Conservation (phyloP, 2,888 invertebrate genomes). For the Mamestra brassicae region DNA sequence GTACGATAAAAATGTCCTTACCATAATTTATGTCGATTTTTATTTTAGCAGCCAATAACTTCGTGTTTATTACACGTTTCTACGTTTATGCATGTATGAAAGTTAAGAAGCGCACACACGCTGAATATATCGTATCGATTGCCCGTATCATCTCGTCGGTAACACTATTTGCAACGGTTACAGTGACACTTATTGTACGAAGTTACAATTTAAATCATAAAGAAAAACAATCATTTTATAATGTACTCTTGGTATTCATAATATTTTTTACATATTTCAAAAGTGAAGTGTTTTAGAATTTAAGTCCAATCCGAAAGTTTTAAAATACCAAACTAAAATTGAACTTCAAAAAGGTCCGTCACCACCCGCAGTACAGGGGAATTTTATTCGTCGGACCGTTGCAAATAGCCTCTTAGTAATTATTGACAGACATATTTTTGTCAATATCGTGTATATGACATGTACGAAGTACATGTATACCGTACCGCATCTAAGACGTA, state of each 20-base stretch:
- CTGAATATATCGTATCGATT: constrained; percentile 19
- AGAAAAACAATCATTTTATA: not conserved
- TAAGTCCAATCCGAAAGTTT: not conserved
- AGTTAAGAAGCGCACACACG: constrained; percentile 39
- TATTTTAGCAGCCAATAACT: constrained; percentile 25
- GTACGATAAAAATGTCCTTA: constrained; percentile 36
- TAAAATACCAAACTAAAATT: not conserved
- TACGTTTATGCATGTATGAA: constrained; percentile 19
- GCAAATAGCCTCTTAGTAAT: constrained; percentile 44
- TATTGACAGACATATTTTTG: constrained; percentile 30
- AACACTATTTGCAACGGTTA: constrained; percentile 31
- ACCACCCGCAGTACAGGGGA: not conserved
- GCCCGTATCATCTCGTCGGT: constrained; percentile 7
- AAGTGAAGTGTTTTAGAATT: not conserved
- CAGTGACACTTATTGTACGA: not conserved
- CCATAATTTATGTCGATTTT: constrained; percentile 15
- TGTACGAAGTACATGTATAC: constrained; percentile 32
- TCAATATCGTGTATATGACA: constrained; percentile 20
- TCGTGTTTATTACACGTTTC: constrained; percentile 28
- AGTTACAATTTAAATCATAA: not conserved
- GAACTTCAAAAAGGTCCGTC: not conserved
- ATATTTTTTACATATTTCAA: too few relatives aligned
- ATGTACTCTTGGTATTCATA: not conserved
- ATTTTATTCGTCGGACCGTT: not conserved
- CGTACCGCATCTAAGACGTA: constrained; percentile 19